Percentiles rank a stretch among this genome's conserved stretches.
Conservation (phyloP, 1,140 invertebrate species). For the Phenacoccus solenopsis region DNA sequence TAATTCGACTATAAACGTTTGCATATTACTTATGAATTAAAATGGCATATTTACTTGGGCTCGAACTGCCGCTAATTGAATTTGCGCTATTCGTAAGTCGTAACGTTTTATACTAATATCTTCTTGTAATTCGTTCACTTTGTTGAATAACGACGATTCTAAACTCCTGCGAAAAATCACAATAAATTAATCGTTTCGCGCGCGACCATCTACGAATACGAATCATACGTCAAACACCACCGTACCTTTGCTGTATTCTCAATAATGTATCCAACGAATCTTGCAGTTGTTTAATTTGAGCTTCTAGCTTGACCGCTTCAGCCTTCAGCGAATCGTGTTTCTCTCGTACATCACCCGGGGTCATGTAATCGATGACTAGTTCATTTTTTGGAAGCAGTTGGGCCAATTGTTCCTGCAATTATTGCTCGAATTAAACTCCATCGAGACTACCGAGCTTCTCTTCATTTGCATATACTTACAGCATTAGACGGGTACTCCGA, state of each 20-base stretch:
- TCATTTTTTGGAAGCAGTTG: conserved; percentile 60
- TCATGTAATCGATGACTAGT: conserved; percentile 64
- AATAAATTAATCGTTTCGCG: neutral
- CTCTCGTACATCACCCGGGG: conserved; percentile 54
- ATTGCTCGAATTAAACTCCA: no score
- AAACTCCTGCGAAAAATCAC: conserved; percentile 42
- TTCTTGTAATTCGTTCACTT: conserved; percentile 88
- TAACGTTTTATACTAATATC: conserved; percentile 89
- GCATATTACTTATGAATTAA: no score
- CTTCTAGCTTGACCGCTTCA: conserved; percentile 65
- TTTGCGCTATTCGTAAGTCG: conserved; percentile 77
- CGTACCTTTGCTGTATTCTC: conserved; percentile 71
- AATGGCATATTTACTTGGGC: conserved; percentile 57
- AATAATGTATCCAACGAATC: conserved; percentile 70
- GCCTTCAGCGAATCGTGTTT: conserved; percentile 64
- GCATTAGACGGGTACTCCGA: neutral
- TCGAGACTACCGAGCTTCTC: no score
- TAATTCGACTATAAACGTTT: no score
- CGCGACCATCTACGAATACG: neutral
- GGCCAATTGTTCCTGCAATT: conserved; percentile 32
- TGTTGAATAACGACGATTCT: conserved; percentile 76
- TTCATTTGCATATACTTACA: neutral
- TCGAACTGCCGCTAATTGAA: conserved; percentile 75
- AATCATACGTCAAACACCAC: no score
- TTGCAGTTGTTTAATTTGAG: conserved; percentile 74